These are phyloP conservation scores for Odontothrips loti DNA, from an alignment of 2,888 invertebrate genomes.

Conservation along the genomic window DNA sequence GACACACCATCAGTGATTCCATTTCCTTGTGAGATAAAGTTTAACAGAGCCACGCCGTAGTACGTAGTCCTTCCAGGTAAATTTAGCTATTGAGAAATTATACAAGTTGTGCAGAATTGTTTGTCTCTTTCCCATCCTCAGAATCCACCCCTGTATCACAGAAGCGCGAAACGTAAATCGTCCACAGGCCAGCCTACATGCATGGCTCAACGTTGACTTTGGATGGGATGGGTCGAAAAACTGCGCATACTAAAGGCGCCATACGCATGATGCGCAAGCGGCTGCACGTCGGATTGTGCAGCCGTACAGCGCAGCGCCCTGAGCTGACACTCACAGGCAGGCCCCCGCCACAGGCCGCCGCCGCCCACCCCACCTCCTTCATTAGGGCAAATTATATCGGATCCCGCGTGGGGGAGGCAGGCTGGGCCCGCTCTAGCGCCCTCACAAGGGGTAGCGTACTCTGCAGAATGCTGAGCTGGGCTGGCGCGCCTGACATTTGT, in stretches of 20 bases:
- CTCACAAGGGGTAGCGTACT: neutral
- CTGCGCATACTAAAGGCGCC: too few species aligned
- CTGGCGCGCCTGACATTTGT: constrained; percentile 20
- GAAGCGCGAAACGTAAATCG: too few species aligned
- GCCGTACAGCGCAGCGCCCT: constrained; percentile 1
- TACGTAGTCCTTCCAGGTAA: too few species aligned
- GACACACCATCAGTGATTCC: constrained; percentile 2
- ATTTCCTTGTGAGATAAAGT: constrained; percentile 2
- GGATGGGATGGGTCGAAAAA: too few species aligned
- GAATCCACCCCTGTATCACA: too few species aligned
- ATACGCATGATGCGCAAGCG: neutral
- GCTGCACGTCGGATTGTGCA: constrained; percentile 8
- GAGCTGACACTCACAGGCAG: neutral
- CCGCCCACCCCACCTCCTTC: too few species aligned
- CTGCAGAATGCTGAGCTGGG: constrained; percentile 6
- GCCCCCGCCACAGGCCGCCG: neutral
- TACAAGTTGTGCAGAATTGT: too few species aligned
- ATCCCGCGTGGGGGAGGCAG: neutral
- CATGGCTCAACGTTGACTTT: too few species aligned
- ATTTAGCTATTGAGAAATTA: too few species aligned
- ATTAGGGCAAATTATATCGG: too few species aligned
- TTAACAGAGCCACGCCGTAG: neutral
- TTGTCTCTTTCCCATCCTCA: too few species aligned
- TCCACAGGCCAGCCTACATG: too few species aligned
- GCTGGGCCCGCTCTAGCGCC: neutral